Evolutionary conservation across 2,113 vertebrate species (phyloP), one percentile per base, ranked within the genome.

Genomic region (Cryptotis parvus): DNA sequence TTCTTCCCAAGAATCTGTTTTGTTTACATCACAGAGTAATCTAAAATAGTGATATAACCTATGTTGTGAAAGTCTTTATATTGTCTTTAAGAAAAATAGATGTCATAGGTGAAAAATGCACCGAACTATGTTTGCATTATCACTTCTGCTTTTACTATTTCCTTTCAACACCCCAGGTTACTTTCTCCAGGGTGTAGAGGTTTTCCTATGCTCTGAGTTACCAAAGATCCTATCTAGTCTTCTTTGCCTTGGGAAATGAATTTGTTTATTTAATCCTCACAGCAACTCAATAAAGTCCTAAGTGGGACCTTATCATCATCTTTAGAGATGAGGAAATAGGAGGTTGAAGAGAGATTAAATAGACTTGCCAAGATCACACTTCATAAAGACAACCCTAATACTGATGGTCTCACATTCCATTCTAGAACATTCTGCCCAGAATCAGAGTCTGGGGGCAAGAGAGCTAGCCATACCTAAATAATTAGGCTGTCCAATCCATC

Each of bases 301-400:
- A 52, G 29, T 87, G 31, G 35, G 78, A 68, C 39, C 37, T 79
- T 72, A 66, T 49, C 43, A 94, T 82, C 61, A 37, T 87, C 58
- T 66, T 91, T 78, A 85, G 75, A 66, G 86, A 88, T 90, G 78
- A 91, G 74, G 83, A 90, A 84, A 87, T 41, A 27, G 18, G 73
- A 80, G 66, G n/a, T 88, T 83, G 74, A 79, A 84, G 33, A 70
- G 73, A 79, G 43, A 86, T 83, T 69, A 91, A 96, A 29, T 61
- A 10, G 6, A 41, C 82, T 91, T 79, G 49, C n/a, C 26, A 68
- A 88, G 85, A 86, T 88, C 58, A 83, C 58, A 52, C 61, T 91
- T 91, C 70, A 24, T 33, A 75, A 78, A 58, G 55, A 45, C 33
- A 94, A 27, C 41, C 90, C 45, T 58, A 18, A 41, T 14, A 66